Base-by-base conservation (phyloP, 2,888 invertebrate species). In the Leucophenga montana region DNA sequence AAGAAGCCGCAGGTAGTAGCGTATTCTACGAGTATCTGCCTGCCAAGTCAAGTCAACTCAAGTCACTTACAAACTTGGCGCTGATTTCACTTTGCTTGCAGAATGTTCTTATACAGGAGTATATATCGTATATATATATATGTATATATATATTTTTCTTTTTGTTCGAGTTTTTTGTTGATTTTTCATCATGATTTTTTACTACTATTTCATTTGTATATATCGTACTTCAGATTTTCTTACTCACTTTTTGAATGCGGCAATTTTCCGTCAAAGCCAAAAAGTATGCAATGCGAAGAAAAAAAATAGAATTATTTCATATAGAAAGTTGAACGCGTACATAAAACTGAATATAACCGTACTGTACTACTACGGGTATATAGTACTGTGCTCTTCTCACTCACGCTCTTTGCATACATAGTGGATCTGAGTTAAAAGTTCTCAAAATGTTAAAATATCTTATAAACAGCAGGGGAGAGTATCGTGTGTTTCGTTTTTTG, bases 261-360 rank as follows among this genome's bases (percentile, higher is more conserved):
- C 11, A 39, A 11, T 39, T 39, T 39, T 50, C 13, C 46, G 46
- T 16, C 14, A n/a, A 27, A 59, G 59, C 59, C 33, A n/a, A 59
- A 59, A 59, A 59, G 59, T 59, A 59, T 59, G 59, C 59, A 33
- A 59, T 59, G 5, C 39, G 11, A 39, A 39, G 8, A 5, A 39
- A 39, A 39, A 1, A 39, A 50, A 6, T 50, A 13, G 11, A 48
- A 48, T 48, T 48, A 16, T 50, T 18, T 16, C n/a, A 50, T 16
- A n/a, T 50, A 27, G 27, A 27, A 27, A 27, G 27, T 27, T 27
- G 27, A 27, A 4, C 27, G 27, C 2, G 4, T 27, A 27, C 27
- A 27, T 27, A 4, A 27, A 27, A 27, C 27, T 27, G 27, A 3
- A 2, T 27, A 27, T 27, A n/a, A n/a, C n/a, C n/a, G n/a, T n/a